Base-by-base conservation (phyloP, 2,113 vertebrate genomes). In the Saccopteryx leptura region DNA sequence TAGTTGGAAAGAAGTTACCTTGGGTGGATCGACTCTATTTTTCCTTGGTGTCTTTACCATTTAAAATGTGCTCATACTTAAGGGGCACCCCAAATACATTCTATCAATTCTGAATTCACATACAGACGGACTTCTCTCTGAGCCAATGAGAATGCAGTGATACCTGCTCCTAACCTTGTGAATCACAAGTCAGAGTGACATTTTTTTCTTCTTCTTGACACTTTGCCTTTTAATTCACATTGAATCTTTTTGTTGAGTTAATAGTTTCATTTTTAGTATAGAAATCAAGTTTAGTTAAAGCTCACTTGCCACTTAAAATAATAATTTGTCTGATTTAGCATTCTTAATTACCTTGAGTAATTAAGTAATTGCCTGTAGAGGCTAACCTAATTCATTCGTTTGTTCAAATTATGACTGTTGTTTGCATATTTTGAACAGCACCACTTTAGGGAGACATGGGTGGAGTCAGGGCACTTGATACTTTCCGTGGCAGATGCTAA, bases 301-400 rank as follows among this genome's bases (percentile, higher is more conserved):
- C 65, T 97, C 97, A 96, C 97, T 97, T 98, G 74, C 87, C 88
- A 97, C 89, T 98, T 98, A 96, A 96, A 95, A 89, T 97, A 97
- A 95, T 98, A 97, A 97, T 97, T 97, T 98, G 95, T 98, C 98
- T 98, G 94, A 96, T 92, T 98, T 98, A 96, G 96, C 94, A 95
- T 97, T 98, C 91, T 97, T 96, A 98, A 97, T 98, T 98, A 93
- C 95, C 94, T 96, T 96, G 92, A 98, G 95, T 97, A 95, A 97
- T 39, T 39, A 39, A 39, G 39, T 39, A 39, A 95, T 98, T 98
- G 98, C 96, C 96, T 97, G 69, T 93, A 96, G 97, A 97, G 93
- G 91, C 94, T 95, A 95, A 69, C 93, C 91, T 93, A 96, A 97
- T 97, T 94, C 86, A 68, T 98, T 97, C 98, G 76, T 96, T 87